Percentiles rank a stretch among this genome's conserved stretches.
Evolutionary conservation across 2,797 vertebrate genomes (phyloP).

Genomic region (Poeciliopsis gracilis): DNA sequence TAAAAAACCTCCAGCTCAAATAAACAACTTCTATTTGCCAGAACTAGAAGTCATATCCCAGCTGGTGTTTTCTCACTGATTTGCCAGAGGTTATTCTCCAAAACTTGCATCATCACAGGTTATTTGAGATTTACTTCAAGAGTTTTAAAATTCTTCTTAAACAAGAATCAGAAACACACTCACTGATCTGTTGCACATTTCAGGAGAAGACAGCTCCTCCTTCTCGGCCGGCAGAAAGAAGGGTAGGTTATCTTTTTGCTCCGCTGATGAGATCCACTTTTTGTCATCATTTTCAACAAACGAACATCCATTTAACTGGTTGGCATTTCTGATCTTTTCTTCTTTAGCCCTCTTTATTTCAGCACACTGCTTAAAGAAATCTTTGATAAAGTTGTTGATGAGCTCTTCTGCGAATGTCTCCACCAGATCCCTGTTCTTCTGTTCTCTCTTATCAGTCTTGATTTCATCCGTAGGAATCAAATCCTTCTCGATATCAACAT

Average conservation of each 20-base stretch:
- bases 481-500: slow-evolving; percentile 72
- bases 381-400: slow-evolving; percentile 85
- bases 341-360: slow-evolving; percentile 87
- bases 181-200: slow-evolving; percentile 89
- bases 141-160: neutral
- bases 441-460: slow-evolving; percentile 22
- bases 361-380: slow-evolving; percentile 86
- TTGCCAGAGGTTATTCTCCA: neutral
- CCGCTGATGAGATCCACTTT: slow-evolving; percentile 58
- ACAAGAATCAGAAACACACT: slow-evolving; percentile 70
- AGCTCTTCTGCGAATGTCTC: slow-evolving; percentile 86
- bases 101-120: neutral
- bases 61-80: slow-evolving; percentile 8
- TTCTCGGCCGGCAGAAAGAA: slow-evolving; percentile 83
- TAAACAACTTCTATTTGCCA: slow-evolving; percentile 53
- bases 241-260: slow-evolving; percentile 71
- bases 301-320: slow-evolving; percentile 59
- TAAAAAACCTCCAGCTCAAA: slow-evolving; percentile 54
- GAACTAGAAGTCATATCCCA: slow-evolving; percentile 21
- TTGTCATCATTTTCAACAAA: slow-evolving; percentile 55
- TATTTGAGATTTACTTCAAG: neutral
- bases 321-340: slow-evolving; percentile 86
- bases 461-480: slow-evolving; percentile 56
- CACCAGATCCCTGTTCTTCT: slow-evolving; percentile 57
- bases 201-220: slow-evolving; percentile 90